phyloP scores from a whole-genome alignment of 2,113 vertebrate genomes.

The Delphinapterus leucas region DNA sequence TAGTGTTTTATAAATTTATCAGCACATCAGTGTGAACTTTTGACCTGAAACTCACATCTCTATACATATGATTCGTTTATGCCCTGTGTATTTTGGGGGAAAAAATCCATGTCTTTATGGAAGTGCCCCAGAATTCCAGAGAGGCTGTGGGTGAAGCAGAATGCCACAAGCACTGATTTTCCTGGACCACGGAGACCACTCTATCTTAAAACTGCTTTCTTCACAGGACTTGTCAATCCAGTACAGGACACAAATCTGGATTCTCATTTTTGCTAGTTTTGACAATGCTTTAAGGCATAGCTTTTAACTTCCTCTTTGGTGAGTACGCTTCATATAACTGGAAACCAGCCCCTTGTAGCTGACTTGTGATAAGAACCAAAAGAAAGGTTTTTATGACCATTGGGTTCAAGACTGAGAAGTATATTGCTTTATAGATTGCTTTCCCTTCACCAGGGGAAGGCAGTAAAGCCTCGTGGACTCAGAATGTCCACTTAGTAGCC shows the following conservation, averaged over 20 bases:
- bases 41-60: conserved; percentile 39
- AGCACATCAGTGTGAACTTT: conserved; percentile 52
- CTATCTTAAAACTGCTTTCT: background rate
- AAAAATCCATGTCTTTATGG: background rate
- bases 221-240: background rate
- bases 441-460: background rate
- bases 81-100: background rate
- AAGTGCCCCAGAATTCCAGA: background rate
- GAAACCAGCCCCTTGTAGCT: too few species aligned
- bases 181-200: background rate
- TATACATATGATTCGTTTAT: background rate
- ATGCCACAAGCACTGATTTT: background rate
- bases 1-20: conserved; percentile 55
- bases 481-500: background rate
- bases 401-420: background rate
- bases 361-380: background rate
- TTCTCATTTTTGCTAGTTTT: background rate
- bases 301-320: too few species aligned
- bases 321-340: too few species aligned
- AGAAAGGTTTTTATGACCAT: background rate
- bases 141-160: background rate
- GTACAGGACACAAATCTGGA: background rate
- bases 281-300: too few species aligned
- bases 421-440: background rate
- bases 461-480: background rate